Percentiles rank a stretch among this genome's conserved stretches.
These are phyloP conservation scores for Tringa solitaria DNA, from an alignment of 2,113 vertebrate genomes.

Conservation along the genomic window DNA sequence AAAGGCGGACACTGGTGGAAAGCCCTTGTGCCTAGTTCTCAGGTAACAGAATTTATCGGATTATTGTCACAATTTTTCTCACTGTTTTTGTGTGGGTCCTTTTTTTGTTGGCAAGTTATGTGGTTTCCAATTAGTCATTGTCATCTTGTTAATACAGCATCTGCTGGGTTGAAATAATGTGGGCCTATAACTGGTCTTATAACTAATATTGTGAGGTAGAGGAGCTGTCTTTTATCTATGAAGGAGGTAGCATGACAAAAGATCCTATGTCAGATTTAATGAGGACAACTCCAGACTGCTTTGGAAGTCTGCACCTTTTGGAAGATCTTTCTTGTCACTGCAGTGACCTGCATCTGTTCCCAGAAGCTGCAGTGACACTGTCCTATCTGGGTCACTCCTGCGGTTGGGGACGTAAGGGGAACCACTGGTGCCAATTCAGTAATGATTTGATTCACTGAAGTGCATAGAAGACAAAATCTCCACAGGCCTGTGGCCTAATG, in stretches of 20 bases:
- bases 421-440: neutral
- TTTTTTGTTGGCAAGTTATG: slow-evolving; percentile 6
- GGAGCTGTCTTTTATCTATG: neutral
- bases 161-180: neutral
- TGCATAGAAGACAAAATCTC: neutral
- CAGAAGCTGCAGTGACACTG: neutral
- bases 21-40: slow-evolving; percentile 86
- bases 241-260: neutral
- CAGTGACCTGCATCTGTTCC: neutral
- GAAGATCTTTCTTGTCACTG: neutral
- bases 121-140: neutral
- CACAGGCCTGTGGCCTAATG: neutral
- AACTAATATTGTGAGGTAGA: neutral
- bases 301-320: neutral
- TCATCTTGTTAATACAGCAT: neutral
- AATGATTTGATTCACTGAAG: neutral
- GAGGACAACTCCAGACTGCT: neutral
- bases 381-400: neutral
- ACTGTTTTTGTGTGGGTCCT: neutral
- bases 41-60: slow-evolving; percentile 76
- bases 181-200: neutral
- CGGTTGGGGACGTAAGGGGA: neutral
- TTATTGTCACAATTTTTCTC: neutral
- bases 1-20: slow-evolving; percentile 94
- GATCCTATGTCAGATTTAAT: neutral